Evolutionary conservation across 1,140 invertebrate genomes (phyloP).

Genomic region (Geopemphigus sp.): DNA sequence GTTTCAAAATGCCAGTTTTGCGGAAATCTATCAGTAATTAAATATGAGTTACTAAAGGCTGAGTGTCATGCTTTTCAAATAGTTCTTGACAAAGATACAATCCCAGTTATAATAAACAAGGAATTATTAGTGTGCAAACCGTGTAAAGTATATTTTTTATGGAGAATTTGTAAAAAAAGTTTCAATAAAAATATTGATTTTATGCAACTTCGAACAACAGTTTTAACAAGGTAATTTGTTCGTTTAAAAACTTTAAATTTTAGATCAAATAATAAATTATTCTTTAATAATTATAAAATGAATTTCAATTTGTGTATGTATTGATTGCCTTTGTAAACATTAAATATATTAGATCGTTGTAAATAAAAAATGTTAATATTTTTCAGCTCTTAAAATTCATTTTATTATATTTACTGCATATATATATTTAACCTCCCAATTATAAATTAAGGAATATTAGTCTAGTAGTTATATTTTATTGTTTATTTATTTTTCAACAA

Average conservation of each 20-base stretch:
- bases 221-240: not conserved
- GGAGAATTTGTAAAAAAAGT: not conserved
- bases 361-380: too few relatives aligned
- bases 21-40: not conserved
- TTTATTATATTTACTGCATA: too few relatives aligned
- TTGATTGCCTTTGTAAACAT: too few relatives aligned
- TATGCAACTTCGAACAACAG: not conserved
- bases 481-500: too few relatives aligned
- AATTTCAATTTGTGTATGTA: too few relatives aligned
- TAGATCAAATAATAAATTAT: too few relatives aligned
- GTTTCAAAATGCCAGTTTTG: not conserved
- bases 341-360: too few relatives aligned
- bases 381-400: too few relatives aligned
- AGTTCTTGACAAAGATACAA: not conserved
- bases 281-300: too few relatives aligned
- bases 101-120: not conserved
- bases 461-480: too few relatives aligned
- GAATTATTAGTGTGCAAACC: conserved; percentile 13
- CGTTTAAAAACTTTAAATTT: not conserved
- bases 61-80: not conserved
- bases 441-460: too few relatives aligned
- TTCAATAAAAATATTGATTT: not conserved
- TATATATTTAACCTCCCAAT: too few relatives aligned
- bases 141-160: not conserved
- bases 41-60: not conserved